Base-by-base conservation (phyloP, 2,888 invertebrate genomes). In the Tiphia femorata region DNA sequence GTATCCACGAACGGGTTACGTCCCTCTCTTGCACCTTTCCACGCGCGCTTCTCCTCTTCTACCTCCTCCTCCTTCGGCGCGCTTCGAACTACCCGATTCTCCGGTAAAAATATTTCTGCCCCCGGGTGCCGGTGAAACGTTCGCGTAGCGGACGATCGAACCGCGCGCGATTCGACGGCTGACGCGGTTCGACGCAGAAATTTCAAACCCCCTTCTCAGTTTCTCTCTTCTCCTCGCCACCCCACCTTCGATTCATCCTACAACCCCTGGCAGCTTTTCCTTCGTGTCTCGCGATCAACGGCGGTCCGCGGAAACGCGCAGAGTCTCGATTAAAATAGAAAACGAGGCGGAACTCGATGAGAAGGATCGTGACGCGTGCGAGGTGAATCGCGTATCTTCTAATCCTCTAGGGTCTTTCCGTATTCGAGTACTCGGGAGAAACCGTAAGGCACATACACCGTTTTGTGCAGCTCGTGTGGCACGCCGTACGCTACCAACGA, bases 41-140 rank as follows among this genome's bases (percentile, higher is more conserved):
- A n/a, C 35, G 33, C 14, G 7, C 37, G 37, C 25, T n/a, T 19
- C 49, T 23, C 43, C 17, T 38, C 19, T 44, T 41, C 46, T 33
- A 33, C 37, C 48, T 49, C 38, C 44, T 29, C 38, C 20, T 23
- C 37, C 12, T 12, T 8, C 20, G 41, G 41, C 29, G 12, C 37
- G 41, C 37, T 42, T 33, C 33, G 12, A 33, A 33, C 33, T 14
- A 2, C 33, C 12, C 2, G 33, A 33, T 33, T 33, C 12, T n/a
- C 12, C 33, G 33, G 14, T 33, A 6, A 12, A 33, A 33, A 33
- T 12, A 33, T 33, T 33, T 12, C 12, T 33, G 6, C 14, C 33
- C 12, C 33, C 33, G 33, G 33, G 4, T n/a, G 33, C 12, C 8
- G 33, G 14, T 6, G 33, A 33, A 33, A 33, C n/a, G n/a, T n/a